A percentile compares a stretch with the other conserved stretches of the same genome.
phyloP scores from a whole-genome alignment of 53 echinoderm and acorn worm species.

The Glandiceps talaboti region DNA sequence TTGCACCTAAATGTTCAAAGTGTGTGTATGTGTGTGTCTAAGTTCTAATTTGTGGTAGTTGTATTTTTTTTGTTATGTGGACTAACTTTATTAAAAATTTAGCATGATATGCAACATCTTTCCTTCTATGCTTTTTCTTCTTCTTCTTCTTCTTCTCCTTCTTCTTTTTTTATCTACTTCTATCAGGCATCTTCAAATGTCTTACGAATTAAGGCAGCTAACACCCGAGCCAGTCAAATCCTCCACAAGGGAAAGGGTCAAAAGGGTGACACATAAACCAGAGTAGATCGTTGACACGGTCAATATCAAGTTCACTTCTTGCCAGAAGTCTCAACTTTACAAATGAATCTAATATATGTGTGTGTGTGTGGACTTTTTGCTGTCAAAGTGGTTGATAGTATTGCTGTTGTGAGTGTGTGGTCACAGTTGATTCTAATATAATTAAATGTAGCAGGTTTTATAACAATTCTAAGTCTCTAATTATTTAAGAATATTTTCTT shows the following conservation, averaged over 20 bases:
- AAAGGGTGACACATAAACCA: too few species aligned
- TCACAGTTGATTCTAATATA: too few species aligned
- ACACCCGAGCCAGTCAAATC: slow-evolving; percentile 82
- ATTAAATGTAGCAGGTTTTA: too few species aligned
- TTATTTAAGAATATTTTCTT: too few species aligned
- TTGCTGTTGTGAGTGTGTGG: too few species aligned
- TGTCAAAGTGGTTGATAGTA: too few species aligned
- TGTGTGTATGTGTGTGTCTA: too few species aligned
- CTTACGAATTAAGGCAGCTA: slow-evolving; percentile 80
- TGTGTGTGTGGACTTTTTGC: too few species aligned
- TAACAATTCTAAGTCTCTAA: too few species aligned
- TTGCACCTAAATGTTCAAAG: too few species aligned
- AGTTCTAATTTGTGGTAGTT: too few species aligned
- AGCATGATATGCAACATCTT: not conserved
- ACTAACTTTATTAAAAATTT: not conserved
- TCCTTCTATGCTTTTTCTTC: not conserved
- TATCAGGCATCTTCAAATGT: slow-evolving; percentile 83
- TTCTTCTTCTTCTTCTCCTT: not conserved
- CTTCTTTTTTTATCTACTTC: slow-evolving; percentile 1
- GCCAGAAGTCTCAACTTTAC: slow-evolving; percentile 7
- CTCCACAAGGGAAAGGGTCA: slow-evolving; percentile 14
- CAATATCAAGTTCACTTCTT: slow-evolving; percentile 2
- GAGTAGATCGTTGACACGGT: not conserved
- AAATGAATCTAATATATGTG: too few species aligned
- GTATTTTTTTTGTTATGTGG: not conserved